Conservation (phyloP, 2,888 invertebrate species). For the Euphydryas editha region DNA sequence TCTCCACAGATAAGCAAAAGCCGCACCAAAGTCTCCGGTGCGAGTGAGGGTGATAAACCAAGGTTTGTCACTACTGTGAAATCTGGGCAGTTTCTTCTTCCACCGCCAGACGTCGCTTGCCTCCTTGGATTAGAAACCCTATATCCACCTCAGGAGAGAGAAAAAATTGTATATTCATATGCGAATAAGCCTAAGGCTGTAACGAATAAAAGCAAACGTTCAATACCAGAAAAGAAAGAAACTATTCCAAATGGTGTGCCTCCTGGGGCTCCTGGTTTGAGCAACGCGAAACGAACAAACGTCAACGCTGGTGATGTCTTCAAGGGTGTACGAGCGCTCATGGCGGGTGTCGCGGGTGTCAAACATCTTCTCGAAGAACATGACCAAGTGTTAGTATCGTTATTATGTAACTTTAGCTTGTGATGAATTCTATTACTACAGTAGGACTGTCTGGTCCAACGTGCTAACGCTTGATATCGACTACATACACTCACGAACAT, state of each 20-base stretch:
- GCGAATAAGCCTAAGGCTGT: constrained; percentile 85
- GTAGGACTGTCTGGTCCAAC: background rate
- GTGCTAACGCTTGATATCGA: constrained; percentile 16
- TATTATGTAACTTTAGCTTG: background rate
- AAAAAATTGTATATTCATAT: constrained; percentile 85
- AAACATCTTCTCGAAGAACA: constrained; percentile 48
- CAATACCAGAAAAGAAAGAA: constrained; percentile 46
- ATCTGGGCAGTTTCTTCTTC: constrained; percentile 90
- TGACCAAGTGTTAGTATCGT: constrained; percentile 42
- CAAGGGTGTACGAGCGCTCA: constrained; percentile 61
- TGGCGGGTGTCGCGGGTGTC: constrained; percentile 64
- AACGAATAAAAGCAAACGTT: constrained; percentile 53
- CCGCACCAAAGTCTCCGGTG: constrained; percentile 46
- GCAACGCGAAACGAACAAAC: constrained; percentile 31
- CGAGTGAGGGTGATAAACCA: constrained; percentile 66
- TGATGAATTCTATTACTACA: background rate
- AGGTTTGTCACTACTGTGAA: constrained; percentile 93
- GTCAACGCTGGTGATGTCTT: constrained; percentile 40
- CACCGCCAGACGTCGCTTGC: constrained; percentile 88
- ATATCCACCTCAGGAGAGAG: constrained; percentile 60
- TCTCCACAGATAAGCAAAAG: constrained; percentile 52
- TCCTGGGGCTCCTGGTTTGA: constrained; percentile 31
- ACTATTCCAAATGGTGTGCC: constrained; percentile 40
- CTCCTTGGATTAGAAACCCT: constrained; percentile 84
- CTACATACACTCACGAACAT: constrained; percentile 5